A percentile compares a stretch with the other conserved stretches of the same genome.
phyloP scores from a whole-genome alignment of 2,888 invertebrate genomes.

The Osedax frankpressi region DNA sequence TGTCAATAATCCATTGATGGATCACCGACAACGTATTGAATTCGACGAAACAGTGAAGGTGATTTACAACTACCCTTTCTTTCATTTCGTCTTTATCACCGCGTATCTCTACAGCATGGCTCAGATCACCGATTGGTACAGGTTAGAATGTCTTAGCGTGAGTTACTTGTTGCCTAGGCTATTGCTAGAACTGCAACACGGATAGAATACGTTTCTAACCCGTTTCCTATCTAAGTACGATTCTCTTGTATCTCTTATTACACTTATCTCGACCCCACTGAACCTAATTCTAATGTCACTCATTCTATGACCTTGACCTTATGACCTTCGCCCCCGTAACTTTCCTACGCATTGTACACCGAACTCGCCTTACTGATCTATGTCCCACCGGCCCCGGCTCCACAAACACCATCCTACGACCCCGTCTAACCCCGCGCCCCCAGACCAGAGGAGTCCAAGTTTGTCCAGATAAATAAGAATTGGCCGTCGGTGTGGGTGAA shows the following conservation, averaged over 20 bases:
- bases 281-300: too few relatives aligned
- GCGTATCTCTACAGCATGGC: constrained; percentile 49
- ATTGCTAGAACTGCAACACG: not conserved
- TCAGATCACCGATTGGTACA: constrained; percentile 49
- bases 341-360: too few relatives aligned
- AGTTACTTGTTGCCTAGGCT: too few relatives aligned
- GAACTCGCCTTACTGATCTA: too few relatives aligned
- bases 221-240: too few relatives aligned
- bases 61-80: constrained; percentile 48
- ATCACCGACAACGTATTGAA: constrained; percentile 29
- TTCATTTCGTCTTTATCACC: constrained; percentile 46
- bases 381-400: too few relatives aligned
- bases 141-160: constrained; percentile 39
- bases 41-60: constrained; percentile 46
- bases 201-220: not conserved
- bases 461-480: constrained; percentile 45
- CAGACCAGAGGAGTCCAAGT: constrained; percentile 44
- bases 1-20: not conserved
- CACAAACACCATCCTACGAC: too few relatives aligned
- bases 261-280: too few relatives aligned
- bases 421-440: too few relatives aligned
- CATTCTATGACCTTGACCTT: too few relatives aligned
- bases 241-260: too few relatives aligned
- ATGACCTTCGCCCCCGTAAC: too few relatives aligned
- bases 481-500: constrained; percentile 49